Evolutionary conservation across 92 coral and sea anemone genomes (phyloP), one percentile per base, ranked within the genome.

Genomic region (Palythoa heliodiscus): DNA sequence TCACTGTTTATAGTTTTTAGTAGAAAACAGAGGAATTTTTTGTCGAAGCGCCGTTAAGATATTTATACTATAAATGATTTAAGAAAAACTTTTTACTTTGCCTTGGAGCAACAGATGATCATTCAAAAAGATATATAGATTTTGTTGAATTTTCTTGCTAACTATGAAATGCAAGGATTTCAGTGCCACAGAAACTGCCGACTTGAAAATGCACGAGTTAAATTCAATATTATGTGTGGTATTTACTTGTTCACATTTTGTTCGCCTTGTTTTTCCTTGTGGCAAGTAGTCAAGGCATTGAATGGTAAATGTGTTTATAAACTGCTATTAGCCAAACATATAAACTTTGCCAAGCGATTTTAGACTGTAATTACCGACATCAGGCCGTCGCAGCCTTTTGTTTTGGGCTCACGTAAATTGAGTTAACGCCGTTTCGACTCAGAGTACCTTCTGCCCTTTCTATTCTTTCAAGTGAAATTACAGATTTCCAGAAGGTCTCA

Each of bases 401-500:
- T 80, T 67, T 55, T 14, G 6, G n/a, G 84, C 55, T 37, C 23
- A 16, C 15, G 74, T 39, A 63, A 64, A 80, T 64, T 66, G 19
- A 67, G 70, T 80, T 80, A 80, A 63, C 84, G 54, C 84, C 72
- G 39, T 39, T 67, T 37, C 82, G 52, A 77, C 23, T 77, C 64
- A 23, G 52, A 39, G 40, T 57, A 80, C 75, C 84, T 80, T 80
- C 60, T 39, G 84, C 43, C 61, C 2, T 78, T 61, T 48, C 16
- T 53, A 64, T 80, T 55, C 47, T 80, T 80, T 22, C 47, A 80
- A 80, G 84, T 80, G 84, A 80, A 67, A 80, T 14, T 67, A 80
- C 84, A 80, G 73, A 80, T 80, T 80, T 80, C 73, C 75, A 79
- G 69, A 79, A 64, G 73, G 40, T 79, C 15, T 22, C 40, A 80